phyloP scores from a whole-genome alignment of 2,113 vertebrate species.

The Phalacrocorax brasilianus region DNA sequence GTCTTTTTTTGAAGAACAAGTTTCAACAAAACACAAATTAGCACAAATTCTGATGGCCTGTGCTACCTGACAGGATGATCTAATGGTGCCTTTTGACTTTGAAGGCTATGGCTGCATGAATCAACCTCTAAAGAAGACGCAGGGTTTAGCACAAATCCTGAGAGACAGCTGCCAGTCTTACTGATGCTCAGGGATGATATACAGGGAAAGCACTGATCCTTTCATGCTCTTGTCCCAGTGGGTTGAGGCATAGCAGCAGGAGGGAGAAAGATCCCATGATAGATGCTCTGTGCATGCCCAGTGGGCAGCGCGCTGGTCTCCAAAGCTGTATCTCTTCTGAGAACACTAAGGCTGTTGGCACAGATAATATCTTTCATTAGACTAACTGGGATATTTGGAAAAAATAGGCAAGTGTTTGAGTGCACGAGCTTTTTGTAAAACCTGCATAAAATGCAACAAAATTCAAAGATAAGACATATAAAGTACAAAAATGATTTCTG shows the following conservation, averaged over 20 bases:
- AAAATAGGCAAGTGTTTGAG: not conserved
- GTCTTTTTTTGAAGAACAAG: not conserved
- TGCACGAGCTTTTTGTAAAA: not conserved
- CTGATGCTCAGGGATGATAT: not conserved
- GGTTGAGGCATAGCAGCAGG: not conserved
- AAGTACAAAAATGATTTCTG: not conserved
- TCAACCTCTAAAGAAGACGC: not conserved
- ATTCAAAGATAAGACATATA: not conserved
- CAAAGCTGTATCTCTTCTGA: not conserved
- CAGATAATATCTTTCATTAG: not conserved
- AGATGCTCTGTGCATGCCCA: not conserved
- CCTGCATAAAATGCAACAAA: not conserved
- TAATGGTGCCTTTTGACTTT: not conserved
- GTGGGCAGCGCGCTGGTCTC: not conserved
- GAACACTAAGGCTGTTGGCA: not conserved
- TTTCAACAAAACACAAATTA: not conserved
- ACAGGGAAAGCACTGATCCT: not conserved
- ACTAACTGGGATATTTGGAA: not conserved
- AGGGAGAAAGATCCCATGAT: not conserved
- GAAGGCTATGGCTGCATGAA: not conserved
- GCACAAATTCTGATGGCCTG: not conserved
- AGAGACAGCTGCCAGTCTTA: slow-evolving; percentile 32
- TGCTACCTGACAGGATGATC: not conserved
- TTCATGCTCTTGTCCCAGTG: not conserved
- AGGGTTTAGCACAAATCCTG: slow-evolving; percentile 1